These are phyloP conservation scores for Casuarius casuarius DNA, from an alignment of 2,113 vertebrate species.

Conservation along the genomic window DNA sequence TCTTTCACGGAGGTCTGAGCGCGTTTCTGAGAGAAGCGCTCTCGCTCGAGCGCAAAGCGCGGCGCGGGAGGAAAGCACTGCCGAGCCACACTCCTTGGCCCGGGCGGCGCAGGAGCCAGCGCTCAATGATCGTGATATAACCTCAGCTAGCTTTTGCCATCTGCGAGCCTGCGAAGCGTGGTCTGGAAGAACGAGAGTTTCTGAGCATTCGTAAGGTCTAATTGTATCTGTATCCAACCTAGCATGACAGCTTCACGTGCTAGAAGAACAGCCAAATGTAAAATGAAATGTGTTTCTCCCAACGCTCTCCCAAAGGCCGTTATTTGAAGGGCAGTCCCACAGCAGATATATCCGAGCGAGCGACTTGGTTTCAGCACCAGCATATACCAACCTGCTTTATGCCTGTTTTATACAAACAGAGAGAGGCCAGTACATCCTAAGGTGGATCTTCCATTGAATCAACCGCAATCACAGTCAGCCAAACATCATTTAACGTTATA, in stretches of 20 bases:
- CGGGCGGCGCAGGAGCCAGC: neutral
- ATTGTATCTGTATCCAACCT: neutral
- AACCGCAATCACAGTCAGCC: neutral
- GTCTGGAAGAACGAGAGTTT: conserved; percentile 6
- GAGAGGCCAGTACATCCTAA: neutral
- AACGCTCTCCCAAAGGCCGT: neutral
- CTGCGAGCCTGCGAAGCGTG: neutral
- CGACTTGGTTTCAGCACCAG: neutral
- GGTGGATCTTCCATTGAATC: conserved; percentile 9
- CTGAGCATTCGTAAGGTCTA: neutral
- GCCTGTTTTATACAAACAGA: neutral
- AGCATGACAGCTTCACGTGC: neutral
- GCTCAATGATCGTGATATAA: neutral
- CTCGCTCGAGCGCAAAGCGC: neutral
- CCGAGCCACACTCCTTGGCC: neutral
- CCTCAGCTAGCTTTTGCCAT: conserved; percentile 31
- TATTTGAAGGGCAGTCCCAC: neutral
- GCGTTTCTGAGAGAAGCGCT: neutral
- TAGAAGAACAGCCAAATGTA: neutral
- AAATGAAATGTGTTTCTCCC: neutral
- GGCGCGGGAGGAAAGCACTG: neutral
- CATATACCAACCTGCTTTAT: neutral
- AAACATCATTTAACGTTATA: conserved; percentile 10
- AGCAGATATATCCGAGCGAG: neutral
- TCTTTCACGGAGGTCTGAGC: neutral